A percentile compares a stretch with the other conserved stretches of the same genome.
These are phyloP conservation scores for Leptatherina wallacei DNA, from an alignment of 2,797 vertebrate genomes.

Conservation along the genomic window DNA sequence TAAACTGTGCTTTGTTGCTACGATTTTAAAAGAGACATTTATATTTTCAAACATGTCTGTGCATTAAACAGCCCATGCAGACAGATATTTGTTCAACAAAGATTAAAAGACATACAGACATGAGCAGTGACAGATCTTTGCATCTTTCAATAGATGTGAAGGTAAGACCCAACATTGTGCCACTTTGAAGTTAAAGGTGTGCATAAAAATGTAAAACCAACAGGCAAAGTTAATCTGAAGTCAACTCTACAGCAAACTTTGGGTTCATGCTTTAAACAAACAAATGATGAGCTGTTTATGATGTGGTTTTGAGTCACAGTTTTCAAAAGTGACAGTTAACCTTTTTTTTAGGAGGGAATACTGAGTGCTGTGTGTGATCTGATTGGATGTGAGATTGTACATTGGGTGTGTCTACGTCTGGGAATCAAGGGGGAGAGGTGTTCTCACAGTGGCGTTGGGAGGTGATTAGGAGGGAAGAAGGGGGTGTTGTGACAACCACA, in stretches of 20 bases:
- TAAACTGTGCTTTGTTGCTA: too few relatives aligned
- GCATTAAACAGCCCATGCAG: too few relatives aligned
- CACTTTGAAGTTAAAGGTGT: not conserved
- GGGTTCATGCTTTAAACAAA: not conserved
- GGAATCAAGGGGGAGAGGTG: slow-evolving; percentile 81
- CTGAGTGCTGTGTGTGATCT: slow-evolving; percentile 16
- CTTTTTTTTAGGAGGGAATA: slow-evolving; percentile 13
- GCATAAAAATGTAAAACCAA: not conserved
- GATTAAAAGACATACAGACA: too few relatives aligned
- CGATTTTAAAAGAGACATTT: too few relatives aligned
- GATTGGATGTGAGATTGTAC: slow-evolving; percentile 60
- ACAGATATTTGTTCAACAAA: too few relatives aligned
- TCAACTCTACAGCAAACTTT: not conserved
- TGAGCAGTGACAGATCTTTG: slow-evolving; percentile 5
- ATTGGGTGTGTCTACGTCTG: slow-evolving; percentile 75
- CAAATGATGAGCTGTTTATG: not conserved
- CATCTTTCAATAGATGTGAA: slow-evolving; percentile 14
- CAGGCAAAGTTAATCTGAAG: not conserved
- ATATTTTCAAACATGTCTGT: too few relatives aligned
- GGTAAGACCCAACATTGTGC: not conserved
- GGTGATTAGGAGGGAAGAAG: slow-evolving; percentile 19
- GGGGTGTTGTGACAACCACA: slow-evolving; percentile 69
- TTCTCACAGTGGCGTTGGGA: slow-evolving; percentile 81
- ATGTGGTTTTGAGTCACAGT: slow-evolving; percentile 5
- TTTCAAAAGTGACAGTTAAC: slow-evolving; percentile 55